Evolutionary conservation across 2,888 invertebrate genomes (phyloP), one percentile per base, ranked within the genome.

Genomic region (Melinopterus prodromus): DNA sequence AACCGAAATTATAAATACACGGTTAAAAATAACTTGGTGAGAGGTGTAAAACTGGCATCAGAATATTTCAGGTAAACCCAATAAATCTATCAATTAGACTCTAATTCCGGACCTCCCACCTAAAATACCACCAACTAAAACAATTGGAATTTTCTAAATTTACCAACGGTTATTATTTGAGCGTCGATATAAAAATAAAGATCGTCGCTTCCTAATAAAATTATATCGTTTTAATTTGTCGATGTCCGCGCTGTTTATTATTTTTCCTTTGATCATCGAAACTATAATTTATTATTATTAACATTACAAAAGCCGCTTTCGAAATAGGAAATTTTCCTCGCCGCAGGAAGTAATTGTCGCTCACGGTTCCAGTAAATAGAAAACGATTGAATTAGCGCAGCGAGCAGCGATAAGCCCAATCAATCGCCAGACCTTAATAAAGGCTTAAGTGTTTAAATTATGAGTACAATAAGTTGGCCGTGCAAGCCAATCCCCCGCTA

Each of bases 391-490:
- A 6, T 53, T 53, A 53, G 53, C 53, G 53, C 53, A 9, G 53
- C 12, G 7, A 4, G 53, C 12, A 53, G 53, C 53, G 53, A 53
- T 53, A 53, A 53, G 53, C 53, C 53, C 53, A 53, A 53, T 53
- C 53, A 53, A 53, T 53, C 53, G 53, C 53, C 53, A 53, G 53
- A 53, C 53, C 53, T 53, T 53, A 53, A 53, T 53, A 12, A 6
- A 53, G 53, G 53, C 53, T 53, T 53, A 53, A 53, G 53, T 53
- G 53, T 53, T 53, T 53, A 53, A 53, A 53, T 53, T 53, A 53
- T 53, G 53, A 53, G 53, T 53, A 53, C 53, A 53, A 53, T 53
- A 53, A 53, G 53, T 53, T 53, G 3, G 53, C 12, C 53, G 53
- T 53, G 53, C 53, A 53, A 53, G 53, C 53, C 53, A 53, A 53